Base-by-base conservation (phyloP, 2,113 vertebrate genomes). In the Cathartes aura region DNA sequence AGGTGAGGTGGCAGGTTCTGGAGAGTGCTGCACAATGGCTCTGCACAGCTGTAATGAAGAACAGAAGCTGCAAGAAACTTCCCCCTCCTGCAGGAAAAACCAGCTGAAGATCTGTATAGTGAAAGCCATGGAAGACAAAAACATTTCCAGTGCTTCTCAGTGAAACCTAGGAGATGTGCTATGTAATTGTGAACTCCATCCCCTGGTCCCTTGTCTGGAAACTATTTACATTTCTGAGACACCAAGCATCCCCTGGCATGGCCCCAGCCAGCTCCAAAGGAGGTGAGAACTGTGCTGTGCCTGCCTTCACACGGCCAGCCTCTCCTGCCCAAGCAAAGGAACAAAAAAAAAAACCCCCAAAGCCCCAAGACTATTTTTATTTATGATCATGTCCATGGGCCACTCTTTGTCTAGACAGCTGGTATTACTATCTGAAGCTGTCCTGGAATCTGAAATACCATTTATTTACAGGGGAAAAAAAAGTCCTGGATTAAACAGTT, bases 361-460 rank as follows among this genome's bases (percentile, higher is more conserved):
- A 91, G 11, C 34, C 62, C 43, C 87, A 90, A 86, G 87, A 91
- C 91, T 97, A 50, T 96, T 98, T 98, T 98, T 98, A 98, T 98
- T 98, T 98, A 98, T n/a, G 94, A 92, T 67, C 45, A 36, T 76
- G 95, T 96, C 93, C 86, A 78, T 74, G 89, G 96, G 95, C 93
- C 50, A 90, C 95, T 97, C 97, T 97, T 97, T 71, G 98, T 98
- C 98, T 98, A 98, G 98, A 98, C 98, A 97, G 97, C 97, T 94
- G 98, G 95, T 94, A 94, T 97, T 94, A 98, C 95, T 95, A 93
- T 94, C 93, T 88, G 92, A 97, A 96, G 90, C 94, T 90, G 92
- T 93, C 93, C 97, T 97, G 97, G 96, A 97, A 97, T 91, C 94
- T 43, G 34, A 93, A 97, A 96, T 73, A 75, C 68, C 85, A 79